Conservation (phyloP, 1,140 invertebrate genomes). For the Carcinoscorpius rotundicauda region DNA sequence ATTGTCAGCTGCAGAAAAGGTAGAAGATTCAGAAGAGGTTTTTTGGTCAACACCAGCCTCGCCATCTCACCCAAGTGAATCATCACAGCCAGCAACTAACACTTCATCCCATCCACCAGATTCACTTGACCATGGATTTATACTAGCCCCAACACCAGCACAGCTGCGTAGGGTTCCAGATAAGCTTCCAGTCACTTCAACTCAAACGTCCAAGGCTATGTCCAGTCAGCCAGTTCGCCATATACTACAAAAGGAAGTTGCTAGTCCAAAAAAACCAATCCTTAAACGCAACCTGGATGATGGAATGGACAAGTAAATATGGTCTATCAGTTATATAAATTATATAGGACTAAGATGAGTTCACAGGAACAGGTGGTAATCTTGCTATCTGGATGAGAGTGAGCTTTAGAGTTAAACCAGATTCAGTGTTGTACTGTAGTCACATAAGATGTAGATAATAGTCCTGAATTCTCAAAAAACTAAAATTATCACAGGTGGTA, state of each 20-base stretch:
- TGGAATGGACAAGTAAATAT: constrained; percentile 78
- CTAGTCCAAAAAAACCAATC: constrained; percentile 49
- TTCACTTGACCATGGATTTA: constrained; percentile 42
- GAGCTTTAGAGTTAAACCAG: too few species aligned
- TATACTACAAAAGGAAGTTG: background rate
- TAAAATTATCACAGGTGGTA: too few species aligned
- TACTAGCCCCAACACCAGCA: constrained; percentile 81
- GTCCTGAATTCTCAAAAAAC: too few species aligned
- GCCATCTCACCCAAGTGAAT: background rate
- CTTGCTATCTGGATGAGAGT: too few species aligned
- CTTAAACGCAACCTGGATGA: constrained; percentile 76
- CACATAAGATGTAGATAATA: too few species aligned
- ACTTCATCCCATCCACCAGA: background rate
- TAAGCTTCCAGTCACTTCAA: constrained; percentile 35
- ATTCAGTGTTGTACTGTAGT: too few species aligned
- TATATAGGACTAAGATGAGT: background rate
- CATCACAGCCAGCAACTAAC: constrained; percentile 10
- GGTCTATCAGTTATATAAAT: background rate
- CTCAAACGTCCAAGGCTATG: constrained; percentile 32
- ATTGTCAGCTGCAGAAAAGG: too few species aligned
- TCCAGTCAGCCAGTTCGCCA: background rate
- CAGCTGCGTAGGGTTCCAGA: constrained; percentile 75
- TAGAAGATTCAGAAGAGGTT: too few species aligned
- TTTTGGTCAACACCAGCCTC: constrained; percentile 25
- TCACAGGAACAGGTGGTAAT: too few species aligned